Conservation (phyloP, 2,888 invertebrate species). For the Melinopterus prodromus region DNA sequence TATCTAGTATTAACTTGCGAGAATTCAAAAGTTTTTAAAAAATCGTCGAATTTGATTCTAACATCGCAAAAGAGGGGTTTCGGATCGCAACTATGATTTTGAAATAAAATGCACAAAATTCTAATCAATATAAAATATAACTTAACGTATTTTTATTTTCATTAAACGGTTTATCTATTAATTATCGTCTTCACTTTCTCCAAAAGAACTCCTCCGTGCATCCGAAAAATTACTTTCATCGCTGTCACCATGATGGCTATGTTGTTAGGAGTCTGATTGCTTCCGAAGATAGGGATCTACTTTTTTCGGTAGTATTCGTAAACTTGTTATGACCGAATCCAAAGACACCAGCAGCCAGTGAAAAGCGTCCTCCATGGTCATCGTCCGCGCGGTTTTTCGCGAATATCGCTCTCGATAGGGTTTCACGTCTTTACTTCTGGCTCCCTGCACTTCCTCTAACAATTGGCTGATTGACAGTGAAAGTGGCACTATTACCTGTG, state of each 20-base stretch:
- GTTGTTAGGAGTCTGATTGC: not conserved
- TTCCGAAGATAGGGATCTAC: not conserved
- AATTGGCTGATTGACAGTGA: not conserved
- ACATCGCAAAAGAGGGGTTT: not conserved
- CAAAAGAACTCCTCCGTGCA: not conserved
- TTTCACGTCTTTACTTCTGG: not conserved
- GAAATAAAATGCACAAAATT: not conserved
- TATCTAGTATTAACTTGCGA: too few species aligned
- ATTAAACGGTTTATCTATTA: not conserved
- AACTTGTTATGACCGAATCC: not conserved
- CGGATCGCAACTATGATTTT: not conserved
- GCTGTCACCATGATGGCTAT: not conserved
- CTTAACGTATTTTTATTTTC: not conserved
- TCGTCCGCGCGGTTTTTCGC: too few species aligned
- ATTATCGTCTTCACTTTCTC: not conserved
- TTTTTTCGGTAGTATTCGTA: constrained; percentile 5
- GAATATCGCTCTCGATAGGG: not conserved
- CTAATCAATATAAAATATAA: not conserved
- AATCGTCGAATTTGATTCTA: not conserved
- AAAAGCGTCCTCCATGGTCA: too few species aligned
- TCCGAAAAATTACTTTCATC: not conserved
- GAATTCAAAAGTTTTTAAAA: too few species aligned
- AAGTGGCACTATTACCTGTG: constrained; percentile 4
- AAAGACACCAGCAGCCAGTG: constrained; percentile 11
- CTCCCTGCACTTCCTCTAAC: not conserved